Base-by-base conservation (phyloP, 2,888 invertebrate genomes). In the Leptinotarsa haldemani region DNA sequence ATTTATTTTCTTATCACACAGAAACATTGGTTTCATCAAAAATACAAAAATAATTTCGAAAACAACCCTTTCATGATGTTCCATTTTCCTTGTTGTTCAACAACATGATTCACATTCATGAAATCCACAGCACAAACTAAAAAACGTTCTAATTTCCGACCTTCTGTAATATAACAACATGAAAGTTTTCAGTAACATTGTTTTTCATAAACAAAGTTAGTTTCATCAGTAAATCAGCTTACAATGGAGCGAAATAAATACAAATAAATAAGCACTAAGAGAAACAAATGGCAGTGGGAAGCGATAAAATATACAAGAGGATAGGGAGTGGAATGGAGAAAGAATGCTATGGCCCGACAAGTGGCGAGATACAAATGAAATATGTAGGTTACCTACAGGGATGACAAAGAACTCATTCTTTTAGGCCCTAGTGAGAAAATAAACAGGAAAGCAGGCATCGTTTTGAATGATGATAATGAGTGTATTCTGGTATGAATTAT, bases 361-460 rank as follows among this genome's bases (percentile, higher is more conserved):
- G 56, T 47, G 68, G 53, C 66, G 74, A 79, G 79, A 79, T 79
- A 78, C 79, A 80, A 79, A 75, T 75, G 73, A 79, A 78, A 80
- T 79, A 79, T 80, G 78, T 78, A 76, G 56, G 68, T 68, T 68
- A 68, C 56, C 56, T 58, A 56, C 56, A 46, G 56, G 52, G 78
- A 77, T 74, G 40, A 40, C 40, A 40, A 40, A 40, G 40, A 40
- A 9, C 3, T 9, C 40, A 40, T 9, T 12, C 40, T 40, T 40
- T 40, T 40, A 40, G 40, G 40, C 40, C 40, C 40, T 9, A 40
- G 40, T 40, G 40, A 40, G 40, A 40, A 40, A 40, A 40, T 40
- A 12, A 40, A 40, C 40, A 40, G 40, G 40, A 40, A 40, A 40
- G 40, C 2, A 7, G 40, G 40, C 40, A 40, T 40, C 40, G 9